Base-by-base conservation (phyloP, 1,140 invertebrate species). In the Ceratosolen solmsi region DNA sequence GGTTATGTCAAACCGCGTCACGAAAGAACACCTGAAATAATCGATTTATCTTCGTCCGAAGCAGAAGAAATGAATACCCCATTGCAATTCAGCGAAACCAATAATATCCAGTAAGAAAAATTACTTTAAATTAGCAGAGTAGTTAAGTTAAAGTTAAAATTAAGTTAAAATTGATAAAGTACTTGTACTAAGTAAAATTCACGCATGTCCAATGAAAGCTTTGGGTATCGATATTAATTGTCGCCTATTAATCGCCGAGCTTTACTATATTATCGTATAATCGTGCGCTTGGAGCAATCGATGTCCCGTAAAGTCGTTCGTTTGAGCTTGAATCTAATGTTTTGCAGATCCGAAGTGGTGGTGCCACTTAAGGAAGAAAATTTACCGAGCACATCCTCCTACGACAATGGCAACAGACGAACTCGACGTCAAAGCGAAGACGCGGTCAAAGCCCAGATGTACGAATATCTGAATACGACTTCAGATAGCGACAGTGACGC, bases 11-110 rank as follows among this genome's bases (percentile, higher is more conserved):
- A 93, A 85, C 92, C 93, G 17, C 91, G 90, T 79, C 89, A 90
- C 71, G 92, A 93, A 82, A 89, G 93, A 77, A 93, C 93, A 36
- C 93, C 93, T 15, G 92, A 92, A 87, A 87, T 92, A 0, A 92
- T 94, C 54, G 88, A 93, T 25, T 68, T 90, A 9, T 86, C 91
- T 27, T 92, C 92, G 7, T 91, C 90, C 9, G 92, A 92, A 58
- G 92, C 91, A 63, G 85, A 84, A 51, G 89, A 86, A 15, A 72
- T 25, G 1, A 75, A 41, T 56, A 51, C 2, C 11, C 0, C 63
- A 17, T 0, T 7, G 8, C 33, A 80, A 77, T 58, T 58, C 22
- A 63, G 36, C 0, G 41, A 73, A 36, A 54, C 33, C n/a, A 68
- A 80, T 27, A 80, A 80, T 51, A 68, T 15, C 4, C 56, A 56